phyloP scores from a whole-genome alignment of 2,888 invertebrate species.

The Argyra leucocephala region DNA sequence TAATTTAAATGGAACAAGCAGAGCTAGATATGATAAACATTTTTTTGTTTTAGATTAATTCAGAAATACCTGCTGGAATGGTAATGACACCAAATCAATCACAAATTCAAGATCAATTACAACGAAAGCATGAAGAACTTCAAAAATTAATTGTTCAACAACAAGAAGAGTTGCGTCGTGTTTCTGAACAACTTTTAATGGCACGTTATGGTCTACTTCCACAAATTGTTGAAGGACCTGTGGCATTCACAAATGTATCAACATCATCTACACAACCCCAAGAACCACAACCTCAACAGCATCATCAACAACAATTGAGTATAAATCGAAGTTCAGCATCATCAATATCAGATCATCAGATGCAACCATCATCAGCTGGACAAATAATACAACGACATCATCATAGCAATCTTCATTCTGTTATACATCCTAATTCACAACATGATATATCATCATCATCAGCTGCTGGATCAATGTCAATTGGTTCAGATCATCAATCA shows the following conservation, averaged over 20 bases:
- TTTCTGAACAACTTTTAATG: constrained; percentile 77
- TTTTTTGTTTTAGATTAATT: constrained; percentile 25
- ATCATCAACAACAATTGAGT: constrained; percentile 13
- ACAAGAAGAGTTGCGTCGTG: constrained; percentile 73
- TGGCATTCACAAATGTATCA: constrained; percentile 28
- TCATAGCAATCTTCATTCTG: constrained; percentile 19
- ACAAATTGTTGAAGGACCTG: constrained; percentile 27
- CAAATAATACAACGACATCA: neutral
- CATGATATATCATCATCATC: constrained; percentile 23
- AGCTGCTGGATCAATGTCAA: constrained; percentile 32
- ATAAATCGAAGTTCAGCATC: neutral
- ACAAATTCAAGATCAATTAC: constrained; percentile 61
- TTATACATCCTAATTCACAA: constrained; percentile 16
- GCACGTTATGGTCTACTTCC: constrained; percentile 64
- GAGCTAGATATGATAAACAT: constrained; percentile 12
- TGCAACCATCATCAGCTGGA: neutral
- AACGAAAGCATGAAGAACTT: constrained; percentile 75
- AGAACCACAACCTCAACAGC: constrained; percentile 13
- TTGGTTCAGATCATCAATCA: constrained; percentile 24
- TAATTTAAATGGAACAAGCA: constrained; percentile 14
- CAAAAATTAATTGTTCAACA: constrained; percentile 76
- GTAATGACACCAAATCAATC: constrained; percentile 50
- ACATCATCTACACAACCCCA: constrained; percentile 18
- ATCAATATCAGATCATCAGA: neutral
- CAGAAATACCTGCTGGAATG: constrained; percentile 38